phyloP scores from a whole-genome alignment of 2,797 vertebrate genomes.

The Oreochromis mossambicus region DNA sequence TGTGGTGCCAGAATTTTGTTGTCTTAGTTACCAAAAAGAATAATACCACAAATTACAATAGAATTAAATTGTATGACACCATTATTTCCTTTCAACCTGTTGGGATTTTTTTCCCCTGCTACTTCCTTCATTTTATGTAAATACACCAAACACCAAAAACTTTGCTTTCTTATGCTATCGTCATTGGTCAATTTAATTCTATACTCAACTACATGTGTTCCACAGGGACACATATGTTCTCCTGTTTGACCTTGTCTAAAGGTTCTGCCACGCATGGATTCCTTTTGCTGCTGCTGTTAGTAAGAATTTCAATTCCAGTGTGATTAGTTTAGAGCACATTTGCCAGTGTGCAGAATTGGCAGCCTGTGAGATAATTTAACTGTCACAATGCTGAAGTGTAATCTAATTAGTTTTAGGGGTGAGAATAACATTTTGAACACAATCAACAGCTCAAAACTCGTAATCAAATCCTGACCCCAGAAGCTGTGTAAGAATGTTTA shows the following conservation, averaged over 20 bases:
- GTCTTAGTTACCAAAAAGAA: neutral
- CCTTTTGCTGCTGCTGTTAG: neutral
- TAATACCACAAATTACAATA: neutral
- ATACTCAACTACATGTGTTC: neutral
- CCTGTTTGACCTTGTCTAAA: constrained; percentile 33
- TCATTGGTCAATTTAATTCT: neutral
- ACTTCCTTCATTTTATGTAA: neutral
- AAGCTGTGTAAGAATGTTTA: constrained; percentile 1
- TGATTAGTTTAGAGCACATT: constrained; percentile 38
- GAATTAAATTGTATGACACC: neutral
- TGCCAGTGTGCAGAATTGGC: neutral
- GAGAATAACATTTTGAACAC: neutral
- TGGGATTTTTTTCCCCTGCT: neutral
- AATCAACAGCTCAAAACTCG: neutral
- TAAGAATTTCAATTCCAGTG: constrained; percentile 43
- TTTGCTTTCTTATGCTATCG: neutral
- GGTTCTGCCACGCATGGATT: constrained; percentile 11
- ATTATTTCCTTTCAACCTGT: neutral
- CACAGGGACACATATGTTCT: neutral
- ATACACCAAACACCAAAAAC: neutral
- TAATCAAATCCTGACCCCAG: constrained; percentile 29
- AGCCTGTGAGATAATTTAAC: constrained; percentile 20
- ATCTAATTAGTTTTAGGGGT: constrained; percentile 11
- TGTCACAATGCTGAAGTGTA: neutral
- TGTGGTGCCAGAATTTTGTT: neutral